phyloP scores from a whole-genome alignment of 2,888 invertebrate species.

The Tenodera sinensis region DNA sequence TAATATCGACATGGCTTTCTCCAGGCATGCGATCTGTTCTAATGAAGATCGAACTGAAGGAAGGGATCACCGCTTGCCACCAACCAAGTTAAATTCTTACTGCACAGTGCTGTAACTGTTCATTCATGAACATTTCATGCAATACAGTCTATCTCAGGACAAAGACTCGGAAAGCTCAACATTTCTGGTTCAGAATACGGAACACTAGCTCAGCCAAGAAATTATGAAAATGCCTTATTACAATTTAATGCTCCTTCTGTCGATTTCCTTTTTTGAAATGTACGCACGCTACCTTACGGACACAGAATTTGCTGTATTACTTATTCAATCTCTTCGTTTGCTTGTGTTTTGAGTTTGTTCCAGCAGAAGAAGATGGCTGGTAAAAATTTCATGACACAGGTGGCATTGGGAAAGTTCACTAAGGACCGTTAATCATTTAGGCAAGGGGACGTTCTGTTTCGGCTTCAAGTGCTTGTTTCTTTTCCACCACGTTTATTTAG shows the following conservation, averaged over 20 bases:
- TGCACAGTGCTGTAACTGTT: too few relatives aligned
- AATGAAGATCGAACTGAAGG: too few relatives aligned
- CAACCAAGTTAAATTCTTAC: too few relatives aligned
- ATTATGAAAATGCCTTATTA: background rate
- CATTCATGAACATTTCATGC: too few relatives aligned
- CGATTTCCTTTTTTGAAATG: background rate
- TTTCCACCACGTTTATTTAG: background rate
- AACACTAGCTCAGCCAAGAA: background rate
- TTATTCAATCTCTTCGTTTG: background rate
- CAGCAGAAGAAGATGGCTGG: background rate
- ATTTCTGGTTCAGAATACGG: background rate
- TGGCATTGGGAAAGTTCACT: background rate
- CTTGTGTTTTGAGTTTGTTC: background rate
- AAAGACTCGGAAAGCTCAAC: background rate
- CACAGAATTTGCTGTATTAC: background rate
- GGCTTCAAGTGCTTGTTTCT: background rate
- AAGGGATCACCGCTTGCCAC: too few relatives aligned
- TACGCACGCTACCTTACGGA: background rate
- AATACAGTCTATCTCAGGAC: background rate
- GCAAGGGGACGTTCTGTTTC: background rate
- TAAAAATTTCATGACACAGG: background rate
- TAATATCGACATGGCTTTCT: too few relatives aligned
- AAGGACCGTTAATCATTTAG: background rate
- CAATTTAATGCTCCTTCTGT: background rate
- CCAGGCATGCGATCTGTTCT: too few relatives aligned